phyloP scores from a whole-genome alignment of 2,797 vertebrate genomes.

The Pipistrellus nathusii region DNA sequence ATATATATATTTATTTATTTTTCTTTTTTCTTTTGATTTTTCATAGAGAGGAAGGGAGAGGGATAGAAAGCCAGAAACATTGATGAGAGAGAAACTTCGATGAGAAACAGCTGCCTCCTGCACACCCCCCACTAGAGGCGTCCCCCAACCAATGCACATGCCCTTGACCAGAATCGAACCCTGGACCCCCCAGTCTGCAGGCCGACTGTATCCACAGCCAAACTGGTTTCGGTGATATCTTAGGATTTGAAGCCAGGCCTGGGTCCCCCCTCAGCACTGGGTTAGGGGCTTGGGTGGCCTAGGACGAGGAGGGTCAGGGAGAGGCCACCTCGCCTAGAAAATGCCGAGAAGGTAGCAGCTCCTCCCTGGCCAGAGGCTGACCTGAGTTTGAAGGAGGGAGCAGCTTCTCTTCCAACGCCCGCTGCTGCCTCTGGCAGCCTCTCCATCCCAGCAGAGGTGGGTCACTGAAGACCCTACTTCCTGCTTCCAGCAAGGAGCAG shows the following conservation, averaged over 20 bases:
- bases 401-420: neutral
- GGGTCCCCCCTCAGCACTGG: neutral
- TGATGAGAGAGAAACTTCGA: too few species aligned
- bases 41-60: too few species aligned
- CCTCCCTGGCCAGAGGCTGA: neutral
- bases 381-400: neutral
- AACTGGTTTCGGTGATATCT: neutral
- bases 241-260: slow-evolving; percentile 10
- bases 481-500: neutral
- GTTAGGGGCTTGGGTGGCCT: neutral
- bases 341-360: neutral
- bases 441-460: neutral
- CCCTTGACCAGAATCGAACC: too few species aligned
- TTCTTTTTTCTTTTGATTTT: too few species aligned
- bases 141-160: too few species aligned
- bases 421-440: neutral
- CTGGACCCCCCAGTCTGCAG: too few species aligned
- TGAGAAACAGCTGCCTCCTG: too few species aligned
- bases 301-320: neutral
- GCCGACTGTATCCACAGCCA: too few species aligned
- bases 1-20: too few species aligned
- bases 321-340: slow-evolving; percentile 11
- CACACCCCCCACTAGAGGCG: too few species aligned
- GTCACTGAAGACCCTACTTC: neutral
- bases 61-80: too few species aligned